Evolutionary conservation across 1,140 invertebrate genomes (phyloP).

Genomic region (Aleiodes sp.): DNA sequence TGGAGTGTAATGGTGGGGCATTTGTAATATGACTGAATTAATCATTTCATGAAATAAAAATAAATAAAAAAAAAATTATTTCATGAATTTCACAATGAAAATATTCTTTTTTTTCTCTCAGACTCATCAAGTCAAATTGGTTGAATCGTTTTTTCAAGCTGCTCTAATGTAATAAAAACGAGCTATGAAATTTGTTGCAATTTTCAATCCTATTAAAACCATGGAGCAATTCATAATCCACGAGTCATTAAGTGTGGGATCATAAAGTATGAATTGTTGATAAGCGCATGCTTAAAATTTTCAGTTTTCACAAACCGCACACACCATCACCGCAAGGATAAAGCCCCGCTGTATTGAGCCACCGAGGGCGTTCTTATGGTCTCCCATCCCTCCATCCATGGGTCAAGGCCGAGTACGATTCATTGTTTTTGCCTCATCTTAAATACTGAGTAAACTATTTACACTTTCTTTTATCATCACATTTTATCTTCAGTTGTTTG

Average conservation of each 20-base stretch:
- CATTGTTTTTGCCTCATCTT: not conserved
- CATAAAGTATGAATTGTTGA: constrained; percentile 1
- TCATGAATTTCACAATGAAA: not conserved
- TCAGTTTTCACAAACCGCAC: constrained; percentile 10
- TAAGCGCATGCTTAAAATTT: constrained; percentile 30
- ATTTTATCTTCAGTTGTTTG: no score
- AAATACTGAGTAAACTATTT: not conserved
- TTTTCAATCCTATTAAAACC: no score
- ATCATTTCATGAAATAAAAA: not conserved
- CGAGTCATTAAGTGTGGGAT: constrained; percentile 7
- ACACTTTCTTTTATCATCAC: no score
- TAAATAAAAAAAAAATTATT: not conserved
- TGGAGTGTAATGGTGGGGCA: no score
- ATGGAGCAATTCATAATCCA: not conserved
- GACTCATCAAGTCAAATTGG: no score
- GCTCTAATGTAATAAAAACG: no score
- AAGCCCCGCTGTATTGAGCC: constrained; percentile 1
- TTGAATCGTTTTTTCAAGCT: no score
- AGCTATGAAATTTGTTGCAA: not conserved
- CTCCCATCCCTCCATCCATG: not conserved
- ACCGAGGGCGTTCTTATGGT: constrained; percentile 13
- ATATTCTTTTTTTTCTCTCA: no score
- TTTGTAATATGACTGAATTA: no score
- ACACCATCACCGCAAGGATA: not conserved
- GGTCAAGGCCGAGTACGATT: not conserved